Evolutionary conservation across 2,113 vertebrate species (phyloP).

Genomic region (Carlito syrichta): DNA sequence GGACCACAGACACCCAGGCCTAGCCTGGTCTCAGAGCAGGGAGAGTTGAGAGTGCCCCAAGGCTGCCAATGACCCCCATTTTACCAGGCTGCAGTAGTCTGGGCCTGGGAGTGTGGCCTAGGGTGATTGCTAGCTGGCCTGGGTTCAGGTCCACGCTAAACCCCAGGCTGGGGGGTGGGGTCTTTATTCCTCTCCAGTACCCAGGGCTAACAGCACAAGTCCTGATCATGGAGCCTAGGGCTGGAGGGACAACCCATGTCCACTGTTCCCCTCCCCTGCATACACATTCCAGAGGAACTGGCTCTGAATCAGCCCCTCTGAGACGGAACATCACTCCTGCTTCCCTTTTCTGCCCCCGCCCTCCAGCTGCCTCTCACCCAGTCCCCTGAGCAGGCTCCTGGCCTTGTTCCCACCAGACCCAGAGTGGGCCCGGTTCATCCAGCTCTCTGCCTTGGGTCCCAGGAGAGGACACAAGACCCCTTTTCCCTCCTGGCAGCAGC

Average conservation of each 20-base stretch:
- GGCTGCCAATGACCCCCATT: too few species aligned
- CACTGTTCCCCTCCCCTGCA: too few species aligned
- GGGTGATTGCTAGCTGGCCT: neutral
- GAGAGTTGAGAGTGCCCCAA: too few species aligned
- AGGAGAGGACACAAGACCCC: neutral
- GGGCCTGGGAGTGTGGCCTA: neutral
- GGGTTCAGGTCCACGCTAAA: neutral
- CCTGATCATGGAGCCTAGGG: neutral
- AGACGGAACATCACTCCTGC: neutral
- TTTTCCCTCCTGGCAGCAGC: neutral
- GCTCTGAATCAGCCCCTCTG: neutral
- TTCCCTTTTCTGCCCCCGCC: neutral
- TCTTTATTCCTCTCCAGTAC: neutral
- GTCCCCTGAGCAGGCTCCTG: too few species aligned
- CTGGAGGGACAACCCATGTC: rapidly evolving
- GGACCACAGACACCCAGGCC: neutral
- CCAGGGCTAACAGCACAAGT: neutral
- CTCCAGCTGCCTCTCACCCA: neutral
- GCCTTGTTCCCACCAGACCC: neutral
- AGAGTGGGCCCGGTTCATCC: neutral
- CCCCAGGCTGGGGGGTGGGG: neutral
- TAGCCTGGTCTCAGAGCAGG: neutral
- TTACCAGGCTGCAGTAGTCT: neutral
- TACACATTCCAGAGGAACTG: neutral
- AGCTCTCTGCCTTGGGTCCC: neutral